A percentile compares a stretch with the other conserved stretches of the same genome.
phyloP scores from a whole-genome alignment of 2,113 vertebrate genomes.

The Rattus norvegicus region DNA sequence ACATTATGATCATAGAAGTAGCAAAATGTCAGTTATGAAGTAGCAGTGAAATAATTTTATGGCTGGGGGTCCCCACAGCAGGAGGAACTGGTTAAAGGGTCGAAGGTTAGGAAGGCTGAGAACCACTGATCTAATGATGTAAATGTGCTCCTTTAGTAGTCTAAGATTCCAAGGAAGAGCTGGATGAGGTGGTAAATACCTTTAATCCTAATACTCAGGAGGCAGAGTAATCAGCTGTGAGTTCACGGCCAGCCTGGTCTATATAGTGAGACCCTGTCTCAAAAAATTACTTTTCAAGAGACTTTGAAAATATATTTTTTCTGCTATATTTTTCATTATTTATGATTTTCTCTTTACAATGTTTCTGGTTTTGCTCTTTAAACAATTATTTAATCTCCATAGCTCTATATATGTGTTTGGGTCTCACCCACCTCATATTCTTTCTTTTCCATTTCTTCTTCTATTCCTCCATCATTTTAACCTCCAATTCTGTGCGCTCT shows the following conservation, averaged over 20 bases:
- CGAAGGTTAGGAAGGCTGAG: not conserved
- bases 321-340: constrained; percentile 34
- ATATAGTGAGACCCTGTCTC: not conserved
- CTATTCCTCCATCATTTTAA: not conserved
- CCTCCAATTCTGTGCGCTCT: not conserved
- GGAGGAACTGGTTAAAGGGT: not conserved
- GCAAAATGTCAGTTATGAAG: not conserved
- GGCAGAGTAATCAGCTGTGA: not conserved
- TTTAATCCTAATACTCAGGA: not conserved
- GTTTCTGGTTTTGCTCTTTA: not conserved
- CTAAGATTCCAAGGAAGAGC: not conserved
- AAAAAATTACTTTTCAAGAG: not conserved
- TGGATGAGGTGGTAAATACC: no score
- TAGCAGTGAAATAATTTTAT: not conserved
- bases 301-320: constrained; percentile 23
- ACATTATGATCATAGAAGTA: not conserved
- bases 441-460: not conserved
- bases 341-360: not conserved
- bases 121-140: not conserved
- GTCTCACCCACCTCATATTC: not conserved
- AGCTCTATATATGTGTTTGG: not conserved
- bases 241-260: not conserved
- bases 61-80: not conserved
- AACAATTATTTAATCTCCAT: not conserved
- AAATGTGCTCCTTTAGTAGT: not conserved